Base-by-base conservation (phyloP, 2,113 vertebrate genomes). In the Varanus salvator region DNA sequence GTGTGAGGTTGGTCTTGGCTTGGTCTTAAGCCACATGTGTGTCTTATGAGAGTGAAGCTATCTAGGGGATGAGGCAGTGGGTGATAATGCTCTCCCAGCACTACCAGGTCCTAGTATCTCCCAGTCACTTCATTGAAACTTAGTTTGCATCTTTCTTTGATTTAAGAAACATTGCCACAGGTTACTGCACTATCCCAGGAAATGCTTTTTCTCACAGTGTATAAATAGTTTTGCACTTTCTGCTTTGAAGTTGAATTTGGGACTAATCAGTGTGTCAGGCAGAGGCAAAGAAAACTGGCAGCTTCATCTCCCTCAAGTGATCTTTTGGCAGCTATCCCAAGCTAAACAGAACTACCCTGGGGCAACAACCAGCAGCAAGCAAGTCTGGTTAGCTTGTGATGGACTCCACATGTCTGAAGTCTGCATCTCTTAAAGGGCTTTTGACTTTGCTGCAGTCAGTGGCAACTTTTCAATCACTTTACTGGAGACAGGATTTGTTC, bases 321-420 rank as follows among this genome's bases (percentile, higher is more conserved):
- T 77, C 91, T 94, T 77, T 80, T 89, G 89, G 80, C 86, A 84
- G 8, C 54, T 68, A 29, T 68, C n/a, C 82, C 57, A 85, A 66
- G 31, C 78, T 75, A 8, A 81, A 48, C 86, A 86, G 86, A 29
- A 71, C 29, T 93, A 52, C 54, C 54, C 76, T 8, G 23, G 0
- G 0, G 31, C 87, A 87, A 87, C 27, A 31, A 84, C 21, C 14
- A 71, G n/a, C n/a, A 54, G 48, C 52, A 76, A 54, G 81, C 31
- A 81, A 19, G 34, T 78, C n/a, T 71, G 60, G 48, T 14, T 71
- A 29, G 31, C 60, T n/a, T 57, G 77, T 50, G 81, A 77, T 89
- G 54, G 44, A 76, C 54, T 89, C 80, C 38, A 84, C 64, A 84
- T 75, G 68, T 34, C 27, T 89, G 57, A 89, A 75, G 52, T 76